Conservation (phyloP, 92 coral and sea anemone species). For the Zoanthus sociatus region DNA sequence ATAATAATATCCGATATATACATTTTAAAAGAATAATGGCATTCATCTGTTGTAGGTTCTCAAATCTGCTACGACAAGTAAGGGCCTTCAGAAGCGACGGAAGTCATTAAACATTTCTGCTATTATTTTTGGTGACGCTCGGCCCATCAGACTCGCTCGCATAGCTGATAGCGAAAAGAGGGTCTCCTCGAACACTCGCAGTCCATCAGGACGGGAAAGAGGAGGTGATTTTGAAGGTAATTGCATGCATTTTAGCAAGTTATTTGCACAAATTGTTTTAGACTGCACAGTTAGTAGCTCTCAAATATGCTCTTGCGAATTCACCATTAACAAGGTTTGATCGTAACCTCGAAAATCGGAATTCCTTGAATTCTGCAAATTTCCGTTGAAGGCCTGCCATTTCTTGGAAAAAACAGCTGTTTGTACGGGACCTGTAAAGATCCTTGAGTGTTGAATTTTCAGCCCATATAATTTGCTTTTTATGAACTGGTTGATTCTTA, state of each 20-base stretch:
- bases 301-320: too few relatives aligned
- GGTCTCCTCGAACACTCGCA: conserved; percentile 36
- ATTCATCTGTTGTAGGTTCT: conserved; percentile 63
- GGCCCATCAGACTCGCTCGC: conserved; percentile 90
- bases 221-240: conserved; percentile 56
- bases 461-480: too few relatives aligned
- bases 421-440: too few relatives aligned
- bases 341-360: too few relatives aligned
- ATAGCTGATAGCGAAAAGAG: conserved; percentile 72
- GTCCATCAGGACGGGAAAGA: conserved; percentile 71
- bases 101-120: conserved; percentile 89
- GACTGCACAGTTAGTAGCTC: neutral
- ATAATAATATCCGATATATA: too few relatives aligned
- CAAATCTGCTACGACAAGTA: conserved; percentile 80
- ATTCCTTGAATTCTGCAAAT: too few relatives aligned
- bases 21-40: too few relatives aligned
- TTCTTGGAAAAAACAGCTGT: too few relatives aligned
- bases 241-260: neutral
- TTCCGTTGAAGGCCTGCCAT: too few relatives aligned
- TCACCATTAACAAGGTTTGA: too few relatives aligned
- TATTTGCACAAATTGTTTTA: neutral
- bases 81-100: conserved; percentile 65
- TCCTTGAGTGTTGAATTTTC: too few relatives aligned
- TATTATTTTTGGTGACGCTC: conserved; percentile 91
- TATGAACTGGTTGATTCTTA: too few relatives aligned